Evolutionary conservation across 2,888 invertebrate genomes (phyloP), one percentile per base, ranked within the genome.

Genomic region (Zhuqinia jingwanae): DNA sequence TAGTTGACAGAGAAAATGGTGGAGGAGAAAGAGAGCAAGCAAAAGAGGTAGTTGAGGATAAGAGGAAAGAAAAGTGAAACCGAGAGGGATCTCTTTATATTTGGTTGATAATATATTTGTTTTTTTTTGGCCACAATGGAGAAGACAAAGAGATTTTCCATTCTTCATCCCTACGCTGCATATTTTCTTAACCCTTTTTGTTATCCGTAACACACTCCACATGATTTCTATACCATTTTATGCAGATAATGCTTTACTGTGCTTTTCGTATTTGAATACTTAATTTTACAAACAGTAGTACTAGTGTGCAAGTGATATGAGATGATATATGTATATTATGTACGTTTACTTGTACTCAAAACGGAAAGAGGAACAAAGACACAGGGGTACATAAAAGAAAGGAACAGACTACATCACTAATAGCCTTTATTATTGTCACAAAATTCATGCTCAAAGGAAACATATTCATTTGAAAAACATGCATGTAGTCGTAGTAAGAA

Each of bases 351-450:
- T n/a, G n/a, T n/a, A n/a, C n/a, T n/a, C n/a, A n/a, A n/a, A n/a
- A 30, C 27, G 65, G 25, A 17, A n/a, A 73, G 58, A 27, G 22
- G 15, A 79, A 42, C 27, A 53, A 58, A 11, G 15, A 27, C n/a
- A n/a, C n/a, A n/a, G n/a, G n/a, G n/a, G n/a, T n/a, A n/a, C n/a
- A n/a, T n/a, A n/a, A n/a, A 27, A 30, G 22, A 20, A 70, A 63
- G 42, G 75, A 73, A 58, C 30, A 73, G 45, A 60, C 60, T 25
- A 60, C 8, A 45, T 75, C 47, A 25, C 75, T 75, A 82, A 82
- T 73, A 82, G 60, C 82, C 81, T 75, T 82, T 82, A 82, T 82
- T 73, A 73, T 27, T 82, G 13, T 60, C 82, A 73, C 60, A 75
- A 36, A 36, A 36, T 36, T 36, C 80, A 80, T 56, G 70, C 70